These are phyloP conservation scores for Trididemnum clinides DNA, from an alignment of 23 tunicate species.

Conservation along the genomic window DNA sequence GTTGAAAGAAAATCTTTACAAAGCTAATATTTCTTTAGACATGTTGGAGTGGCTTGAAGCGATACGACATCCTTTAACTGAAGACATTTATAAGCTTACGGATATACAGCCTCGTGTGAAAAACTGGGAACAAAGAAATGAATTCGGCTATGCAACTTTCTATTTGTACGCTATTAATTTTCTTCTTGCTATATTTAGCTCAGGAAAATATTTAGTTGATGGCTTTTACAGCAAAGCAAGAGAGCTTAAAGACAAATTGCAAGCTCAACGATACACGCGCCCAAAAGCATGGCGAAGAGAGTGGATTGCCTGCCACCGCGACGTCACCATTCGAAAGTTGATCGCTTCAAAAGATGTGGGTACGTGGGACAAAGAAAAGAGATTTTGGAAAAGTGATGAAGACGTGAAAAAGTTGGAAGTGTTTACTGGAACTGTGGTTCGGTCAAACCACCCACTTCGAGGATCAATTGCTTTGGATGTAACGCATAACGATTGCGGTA, in stretches of 20 bases:
- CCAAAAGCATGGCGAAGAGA: background rate
- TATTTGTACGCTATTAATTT: conserved; percentile 52
- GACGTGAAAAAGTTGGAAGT: conserved; percentile 18
- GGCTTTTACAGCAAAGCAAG: conserved; percentile 7
- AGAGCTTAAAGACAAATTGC: background rate
- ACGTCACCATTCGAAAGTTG: conserved; percentile 8
- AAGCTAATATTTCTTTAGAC: conserved; percentile 12
- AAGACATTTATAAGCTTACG: conserved; percentile 4
- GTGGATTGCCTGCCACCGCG: conserved; percentile 23
- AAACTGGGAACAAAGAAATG: conserved; percentile 51
- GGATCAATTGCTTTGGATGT: conserved; percentile 12
- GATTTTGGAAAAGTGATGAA: conserved; percentile 37
- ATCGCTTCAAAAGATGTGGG: conserved; percentile 30
- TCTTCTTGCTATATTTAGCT: conserved; percentile 40
- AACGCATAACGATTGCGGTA: background rate
- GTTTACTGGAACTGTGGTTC: conserved; percentile 42
- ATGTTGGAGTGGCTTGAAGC: conserved; percentile 73
- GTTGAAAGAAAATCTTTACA: background rate
- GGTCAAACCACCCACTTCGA: background rate
- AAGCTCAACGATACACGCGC: background rate
- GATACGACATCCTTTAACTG: conserved; percentile 46
- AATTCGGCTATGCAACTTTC: conserved; percentile 57
- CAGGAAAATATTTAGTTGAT: conserved; percentile 28
- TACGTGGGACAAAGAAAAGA: conserved; percentile 30
- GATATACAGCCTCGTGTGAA: conserved; percentile 17